phyloP scores from a whole-genome alignment of 2,797 vertebrate genomes.

The Cossypha polioptera region DNA sequence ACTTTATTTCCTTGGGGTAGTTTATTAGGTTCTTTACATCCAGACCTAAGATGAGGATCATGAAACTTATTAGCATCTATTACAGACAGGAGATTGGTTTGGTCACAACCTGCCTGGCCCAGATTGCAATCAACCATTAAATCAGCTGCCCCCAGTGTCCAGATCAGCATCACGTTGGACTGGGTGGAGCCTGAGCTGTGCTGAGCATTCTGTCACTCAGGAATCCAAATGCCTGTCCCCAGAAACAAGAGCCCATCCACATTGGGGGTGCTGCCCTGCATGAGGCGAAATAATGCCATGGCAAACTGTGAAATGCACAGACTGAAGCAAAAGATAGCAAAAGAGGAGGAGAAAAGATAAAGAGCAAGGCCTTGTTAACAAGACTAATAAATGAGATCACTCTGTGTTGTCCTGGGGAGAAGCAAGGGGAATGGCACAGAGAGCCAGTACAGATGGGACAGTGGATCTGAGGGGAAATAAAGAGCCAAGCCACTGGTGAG shows the following conservation, averaged over 20 bases:
- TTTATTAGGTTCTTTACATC: neutral
- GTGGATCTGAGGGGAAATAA: neutral
- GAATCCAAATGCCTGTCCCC: neutral
- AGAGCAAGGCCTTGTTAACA: neutral
- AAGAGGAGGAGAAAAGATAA: neutral
- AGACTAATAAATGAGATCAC: neutral
- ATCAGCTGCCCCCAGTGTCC: neutral
- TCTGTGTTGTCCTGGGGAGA: neutral
- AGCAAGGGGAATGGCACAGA: neutral
- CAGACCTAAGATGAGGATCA: neutral
- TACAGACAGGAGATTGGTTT: neutral
- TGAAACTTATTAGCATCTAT: neutral
- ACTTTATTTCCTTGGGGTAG: neutral
- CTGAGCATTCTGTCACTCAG: neutral
- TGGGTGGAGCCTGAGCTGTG: neutral
- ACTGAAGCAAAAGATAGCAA: neutral
- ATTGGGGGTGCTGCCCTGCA: neutral
- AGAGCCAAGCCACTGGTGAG: neutral
- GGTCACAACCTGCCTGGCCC: neutral
- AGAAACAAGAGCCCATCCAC: neutral
- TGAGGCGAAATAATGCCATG: neutral
- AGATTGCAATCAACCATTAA: neutral
- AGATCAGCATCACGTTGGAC: neutral
- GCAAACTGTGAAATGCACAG: neutral
- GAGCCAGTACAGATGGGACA: neutral